Evolutionary conservation across 2,797 vertebrate species (phyloP), one percentile per base, ranked within the genome.

Genomic region (Enteromius unitaeniatus): DNA sequence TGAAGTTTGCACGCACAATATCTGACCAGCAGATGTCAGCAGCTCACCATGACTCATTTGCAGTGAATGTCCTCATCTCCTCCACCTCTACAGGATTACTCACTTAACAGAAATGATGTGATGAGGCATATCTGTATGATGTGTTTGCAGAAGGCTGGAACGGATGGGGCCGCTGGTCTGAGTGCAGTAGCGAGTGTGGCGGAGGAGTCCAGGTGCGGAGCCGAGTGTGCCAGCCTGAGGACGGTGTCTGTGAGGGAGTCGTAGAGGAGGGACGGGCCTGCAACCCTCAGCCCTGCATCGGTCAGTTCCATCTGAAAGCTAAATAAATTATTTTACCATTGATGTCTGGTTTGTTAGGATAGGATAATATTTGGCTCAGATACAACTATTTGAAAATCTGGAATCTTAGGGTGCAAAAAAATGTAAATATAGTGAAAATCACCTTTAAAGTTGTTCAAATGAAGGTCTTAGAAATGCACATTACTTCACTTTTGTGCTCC

Each of bases 161-260:
- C 67, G 88, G 95, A 0, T 99, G 98, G 98, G 96, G 96, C 4
- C 93, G 96, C 85, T 99, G 98, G 98, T 97, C 97, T 0, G 97
- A 97, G 67, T 99, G 98, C 93, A 99, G 97, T 91, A 96, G 96
- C 90, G 97, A 99, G 90, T 99, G 98, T 19, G 97, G 97, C 0
- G 97, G 97, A 3, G 98, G 98, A 90, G 95, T 98, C 79, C 98
- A 99, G 93, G 96, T 97, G 42, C 96, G 98, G 84, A 97, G 95
- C 86, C 94, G 98, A 37, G 89, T 91, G 74, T 99, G 98, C 88
- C 96, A 97, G 86, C 96, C 97, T 0, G 96, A 96, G 0, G 91
- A 96, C 3, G 92, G 90, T 3, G 91, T 94, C 83, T 99, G 98
- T 74, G 95, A 97, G 87, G 98, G 98, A 53, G 97, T 97, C 31